phyloP scores from a whole-genome alignment of 2,888 invertebrate genomes.

The Cataglyphis rosenhaueri region DNA sequence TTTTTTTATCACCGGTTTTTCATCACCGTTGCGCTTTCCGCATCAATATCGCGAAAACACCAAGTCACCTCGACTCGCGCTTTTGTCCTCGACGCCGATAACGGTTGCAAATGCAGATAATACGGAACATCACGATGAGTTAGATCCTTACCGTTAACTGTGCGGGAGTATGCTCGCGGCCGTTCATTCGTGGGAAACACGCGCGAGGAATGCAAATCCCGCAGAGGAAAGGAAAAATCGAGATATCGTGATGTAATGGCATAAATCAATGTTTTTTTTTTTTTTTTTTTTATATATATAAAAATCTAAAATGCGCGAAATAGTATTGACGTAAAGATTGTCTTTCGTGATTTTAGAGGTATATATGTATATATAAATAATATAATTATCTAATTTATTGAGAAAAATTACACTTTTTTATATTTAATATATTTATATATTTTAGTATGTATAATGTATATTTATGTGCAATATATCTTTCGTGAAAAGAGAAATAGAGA shows the following conservation, averaged over 20 bases:
- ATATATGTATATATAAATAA: not conserved
- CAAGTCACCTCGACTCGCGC: conserved; percentile 16
- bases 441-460: not conserved
- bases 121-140: conserved; percentile 39
- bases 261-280: conserved; percentile 1
- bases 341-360: not conserved
- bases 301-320: not conserved
- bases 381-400: not conserved
- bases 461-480: not conserved
- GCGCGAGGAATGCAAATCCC: conserved; percentile 41
- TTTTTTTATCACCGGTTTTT: conserved; percentile 37
- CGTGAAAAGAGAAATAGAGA: not conserved
- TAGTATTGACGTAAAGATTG: not conserved
- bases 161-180: conserved; percentile 18
- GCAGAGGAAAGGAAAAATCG: conserved; percentile 29
- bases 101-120: conserved; percentile 44
- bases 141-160: conserved; percentile 50
- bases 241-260: conserved; percentile 13
- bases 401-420: not conserved
- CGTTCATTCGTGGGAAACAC: conserved; percentile 47
- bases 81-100: conserved; percentile 22
- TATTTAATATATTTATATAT: not conserved
- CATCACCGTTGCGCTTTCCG: not conserved
- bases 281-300: not conserved
- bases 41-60: conserved; percentile 17